Evolutionary conservation across 2,797 vertebrate species (phyloP).

Genomic region (Diceros bicornis): DNA sequence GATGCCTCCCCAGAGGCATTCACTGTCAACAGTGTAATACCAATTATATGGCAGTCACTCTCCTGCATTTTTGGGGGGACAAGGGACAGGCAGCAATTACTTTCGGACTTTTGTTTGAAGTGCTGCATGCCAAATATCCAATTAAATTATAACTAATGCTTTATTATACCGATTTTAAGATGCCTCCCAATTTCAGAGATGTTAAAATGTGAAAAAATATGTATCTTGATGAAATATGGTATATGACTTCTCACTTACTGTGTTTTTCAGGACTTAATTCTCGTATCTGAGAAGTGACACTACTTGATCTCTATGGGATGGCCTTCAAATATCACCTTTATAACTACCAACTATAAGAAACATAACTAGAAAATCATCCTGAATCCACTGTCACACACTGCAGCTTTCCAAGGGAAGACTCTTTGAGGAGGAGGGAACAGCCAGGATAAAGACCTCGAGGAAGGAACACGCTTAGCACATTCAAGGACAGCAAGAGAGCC

Average conservation of each 20-base stretch:
- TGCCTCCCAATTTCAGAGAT: constrained; percentile 42
- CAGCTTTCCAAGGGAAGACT: neutral
- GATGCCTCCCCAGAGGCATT: neutral
- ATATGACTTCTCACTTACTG: neutral
- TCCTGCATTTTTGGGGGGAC: neutral
- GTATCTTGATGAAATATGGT: neutral
- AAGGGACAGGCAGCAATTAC: neutral
- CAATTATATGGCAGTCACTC: neutral
- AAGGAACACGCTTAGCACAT: neutral
- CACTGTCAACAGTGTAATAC: neutral
- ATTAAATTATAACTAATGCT: neutral
- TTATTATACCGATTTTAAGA: constrained; percentile 25
- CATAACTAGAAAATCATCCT: constrained; percentile 8
- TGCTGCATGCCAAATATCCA: neutral
- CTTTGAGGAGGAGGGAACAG: neutral
- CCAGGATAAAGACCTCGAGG: neutral
- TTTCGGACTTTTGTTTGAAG: neutral
- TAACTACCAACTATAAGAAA: constrained; percentile 30
- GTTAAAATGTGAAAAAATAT: constrained; percentile 13
- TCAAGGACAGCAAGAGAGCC: neutral
- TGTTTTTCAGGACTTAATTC: constrained; percentile 53
- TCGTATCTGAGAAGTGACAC: neutral
- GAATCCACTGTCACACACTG: neutral
- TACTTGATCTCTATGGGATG: neutral
- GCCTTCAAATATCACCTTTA: neutral